These are phyloP conservation scores for Mactra quadrangularis DNA, from an alignment of 1,140 invertebrate species.

Conservation along the genomic window DNA sequence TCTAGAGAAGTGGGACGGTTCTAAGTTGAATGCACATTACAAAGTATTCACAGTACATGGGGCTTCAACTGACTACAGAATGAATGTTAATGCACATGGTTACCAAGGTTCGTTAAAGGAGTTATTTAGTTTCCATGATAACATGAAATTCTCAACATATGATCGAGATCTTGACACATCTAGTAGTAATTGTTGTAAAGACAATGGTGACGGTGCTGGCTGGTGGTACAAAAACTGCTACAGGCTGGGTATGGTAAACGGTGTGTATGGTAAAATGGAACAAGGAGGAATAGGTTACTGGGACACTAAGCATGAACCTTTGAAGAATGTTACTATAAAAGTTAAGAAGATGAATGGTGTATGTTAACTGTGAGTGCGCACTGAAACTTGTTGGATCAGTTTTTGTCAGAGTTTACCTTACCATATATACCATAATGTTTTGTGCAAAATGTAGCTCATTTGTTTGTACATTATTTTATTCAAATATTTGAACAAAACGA, in stretches of 20 bases:
- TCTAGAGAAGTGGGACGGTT: slow-evolving; percentile 26
- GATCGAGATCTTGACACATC: slow-evolving; percentile 24
- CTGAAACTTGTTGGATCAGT: no score
- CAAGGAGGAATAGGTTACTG: slow-evolving; percentile 27
- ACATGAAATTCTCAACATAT: slow-evolving; percentile 47
- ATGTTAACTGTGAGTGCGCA: no score
- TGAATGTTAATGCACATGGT: slow-evolving; percentile 43
- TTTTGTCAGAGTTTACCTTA: no score
- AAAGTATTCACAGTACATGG: slow-evolving; percentile 37
- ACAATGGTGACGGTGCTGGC: slow-evolving; percentile 10
- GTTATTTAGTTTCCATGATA: slow-evolving; percentile 44
- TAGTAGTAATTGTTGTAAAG: background rate
- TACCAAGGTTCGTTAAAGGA: slow-evolving; percentile 16
- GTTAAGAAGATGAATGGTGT: slow-evolving; percentile 9
- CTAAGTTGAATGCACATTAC: slow-evolving; percentile 14
- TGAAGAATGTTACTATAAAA: slow-evolving; percentile 15
- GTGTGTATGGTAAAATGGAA: slow-evolving; percentile 33
- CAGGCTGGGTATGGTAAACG: slow-evolving; percentile 26
- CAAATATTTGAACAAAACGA: no score
- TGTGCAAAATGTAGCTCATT: no score
- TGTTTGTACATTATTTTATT: no score
- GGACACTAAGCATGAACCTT: background rate
- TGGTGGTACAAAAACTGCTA: slow-evolving; percentile 50
- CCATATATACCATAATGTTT: no score
- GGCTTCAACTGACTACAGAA: slow-evolving; percentile 23